phyloP scores from a whole-genome alignment of 2,113 vertebrate species.

The Pomatorhinus ruficollis region DNA sequence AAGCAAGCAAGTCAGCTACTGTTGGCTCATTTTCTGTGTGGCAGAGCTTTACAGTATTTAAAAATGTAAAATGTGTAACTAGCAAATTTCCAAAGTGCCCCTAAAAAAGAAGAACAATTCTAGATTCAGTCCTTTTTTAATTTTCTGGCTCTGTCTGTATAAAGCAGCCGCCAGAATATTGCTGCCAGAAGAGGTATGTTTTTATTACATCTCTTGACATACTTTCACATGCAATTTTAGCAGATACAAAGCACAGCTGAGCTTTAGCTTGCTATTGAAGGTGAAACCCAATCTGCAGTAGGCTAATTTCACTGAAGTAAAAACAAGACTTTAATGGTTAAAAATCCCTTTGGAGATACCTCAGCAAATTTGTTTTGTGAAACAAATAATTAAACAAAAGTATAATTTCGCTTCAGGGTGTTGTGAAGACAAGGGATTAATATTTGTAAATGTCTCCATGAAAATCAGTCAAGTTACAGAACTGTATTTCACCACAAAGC shows the following conservation, averaged over 20 bases:
- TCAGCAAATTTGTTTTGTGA: background rate
- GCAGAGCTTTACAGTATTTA: background rate
- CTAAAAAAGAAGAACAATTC: background rate
- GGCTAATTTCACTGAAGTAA: background rate
- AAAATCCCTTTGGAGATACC: background rate
- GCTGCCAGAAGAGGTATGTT: background rate
- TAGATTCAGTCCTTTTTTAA: background rate
- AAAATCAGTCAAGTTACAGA: background rate
- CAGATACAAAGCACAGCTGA: constrained; percentile 21
- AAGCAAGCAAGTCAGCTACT: background rate
- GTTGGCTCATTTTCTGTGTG: background rate
- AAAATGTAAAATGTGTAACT: background rate
- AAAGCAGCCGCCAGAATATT: background rate
- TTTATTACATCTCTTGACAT: constrained; percentile 8
- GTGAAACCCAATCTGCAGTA: background rate
- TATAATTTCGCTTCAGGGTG: background rate
- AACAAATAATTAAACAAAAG: constrained; percentile 20
- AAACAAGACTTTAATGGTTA: background rate
- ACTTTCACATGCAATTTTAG: background rate
- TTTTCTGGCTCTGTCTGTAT: background rate
- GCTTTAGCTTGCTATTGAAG: background rate
- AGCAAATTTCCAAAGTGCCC: background rate
- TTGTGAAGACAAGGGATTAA: background rate
- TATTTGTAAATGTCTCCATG: background rate
- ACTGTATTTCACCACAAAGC: background rate